These are phyloP conservation scores for Drosophila nannoptera DNA, from an alignment of 1,140 invertebrate species.

Conservation along the genomic window DNA sequence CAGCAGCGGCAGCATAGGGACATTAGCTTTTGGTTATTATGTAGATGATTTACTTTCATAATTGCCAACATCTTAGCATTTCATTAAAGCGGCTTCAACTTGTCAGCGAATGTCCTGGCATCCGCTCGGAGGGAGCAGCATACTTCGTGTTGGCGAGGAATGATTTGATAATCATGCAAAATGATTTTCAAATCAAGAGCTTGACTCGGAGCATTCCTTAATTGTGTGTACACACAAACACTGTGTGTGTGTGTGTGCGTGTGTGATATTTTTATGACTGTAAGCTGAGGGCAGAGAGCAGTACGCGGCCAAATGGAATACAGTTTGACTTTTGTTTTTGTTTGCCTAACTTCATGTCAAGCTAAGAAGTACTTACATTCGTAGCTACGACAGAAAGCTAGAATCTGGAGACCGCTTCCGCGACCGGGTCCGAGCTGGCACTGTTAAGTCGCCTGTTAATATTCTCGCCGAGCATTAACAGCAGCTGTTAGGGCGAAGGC, in stretches of 20 bases:
- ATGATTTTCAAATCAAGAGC: constrained; percentile 70
- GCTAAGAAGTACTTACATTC: constrained; percentile 40
- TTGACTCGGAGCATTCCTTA: constrained; percentile 62
- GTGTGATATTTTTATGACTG: constrained; percentile 51
- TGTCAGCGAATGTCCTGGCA: constrained; percentile 1
- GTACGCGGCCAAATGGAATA: constrained; percentile 32
- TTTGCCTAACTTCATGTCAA: constrained; percentile 73
- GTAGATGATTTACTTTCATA: constrained; percentile 61
- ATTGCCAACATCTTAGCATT: constrained; percentile 53
- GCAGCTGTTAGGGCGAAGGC: not conserved
- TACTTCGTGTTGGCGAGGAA: constrained; percentile 33
- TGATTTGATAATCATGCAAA: constrained; percentile 60
- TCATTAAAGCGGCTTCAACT: constrained; percentile 31
- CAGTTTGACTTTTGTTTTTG: constrained; percentile 73
- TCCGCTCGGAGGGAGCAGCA: not conserved
- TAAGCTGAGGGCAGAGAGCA: constrained; percentile 36
- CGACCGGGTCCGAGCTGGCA: constrained; percentile 1
- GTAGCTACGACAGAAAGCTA: not conserved
- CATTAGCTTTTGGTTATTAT: constrained; percentile 40
- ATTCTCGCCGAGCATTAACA: constrained; percentile 2
- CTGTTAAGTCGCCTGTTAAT: constrained; percentile 7
- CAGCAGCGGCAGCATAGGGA: constrained; percentile 6
- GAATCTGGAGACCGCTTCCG: constrained; percentile 2
- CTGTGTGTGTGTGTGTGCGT: constrained; percentile 11
- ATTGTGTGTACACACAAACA: constrained; percentile 67